These are phyloP conservation scores for Agapornis canus DNA, from an alignment of 2,797 vertebrate genomes.

Conservation along the genomic window DNA sequence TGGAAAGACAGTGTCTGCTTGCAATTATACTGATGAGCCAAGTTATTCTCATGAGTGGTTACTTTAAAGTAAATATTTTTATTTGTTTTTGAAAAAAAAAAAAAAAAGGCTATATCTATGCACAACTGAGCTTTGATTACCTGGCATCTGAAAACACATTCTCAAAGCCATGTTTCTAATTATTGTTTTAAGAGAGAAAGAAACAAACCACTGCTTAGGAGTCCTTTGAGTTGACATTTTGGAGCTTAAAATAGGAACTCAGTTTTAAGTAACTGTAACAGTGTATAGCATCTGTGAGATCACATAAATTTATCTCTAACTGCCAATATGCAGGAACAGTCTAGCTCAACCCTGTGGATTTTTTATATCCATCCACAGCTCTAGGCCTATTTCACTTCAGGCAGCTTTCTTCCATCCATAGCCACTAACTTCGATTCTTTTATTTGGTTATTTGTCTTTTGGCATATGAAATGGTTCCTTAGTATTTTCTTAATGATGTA, in stretches of 20 bases:
- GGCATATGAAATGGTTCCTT: not conserved
- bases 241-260: not conserved
- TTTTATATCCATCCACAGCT: not conserved
- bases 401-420: not conserved
- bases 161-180: conserved; percentile 52
- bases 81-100: not conserved
- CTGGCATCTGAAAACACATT: conserved; percentile 61
- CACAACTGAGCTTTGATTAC: conserved; percentile 66
- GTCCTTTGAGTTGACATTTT: not conserved
- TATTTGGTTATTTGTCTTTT: not conserved
- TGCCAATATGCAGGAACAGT: not conserved
- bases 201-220: conserved; percentile 15
- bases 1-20: conserved; percentile 56
- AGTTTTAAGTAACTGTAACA: not conserved
- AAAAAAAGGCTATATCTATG: not conserved
- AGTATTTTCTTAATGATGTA: not conserved
- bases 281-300: not conserved
- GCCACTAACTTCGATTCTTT: not conserved
- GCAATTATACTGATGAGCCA: conserved; percentile 71
- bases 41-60: conserved; percentile 56
- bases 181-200: conserved; percentile 32
- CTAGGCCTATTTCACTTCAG: not conserved
- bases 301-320: not conserved
- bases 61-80: conserved; percentile 74
- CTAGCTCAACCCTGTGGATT: not conserved